Evolutionary conservation across 2,888 invertebrate species (phyloP).

Genomic region (Apamea epomidion): DNA sequence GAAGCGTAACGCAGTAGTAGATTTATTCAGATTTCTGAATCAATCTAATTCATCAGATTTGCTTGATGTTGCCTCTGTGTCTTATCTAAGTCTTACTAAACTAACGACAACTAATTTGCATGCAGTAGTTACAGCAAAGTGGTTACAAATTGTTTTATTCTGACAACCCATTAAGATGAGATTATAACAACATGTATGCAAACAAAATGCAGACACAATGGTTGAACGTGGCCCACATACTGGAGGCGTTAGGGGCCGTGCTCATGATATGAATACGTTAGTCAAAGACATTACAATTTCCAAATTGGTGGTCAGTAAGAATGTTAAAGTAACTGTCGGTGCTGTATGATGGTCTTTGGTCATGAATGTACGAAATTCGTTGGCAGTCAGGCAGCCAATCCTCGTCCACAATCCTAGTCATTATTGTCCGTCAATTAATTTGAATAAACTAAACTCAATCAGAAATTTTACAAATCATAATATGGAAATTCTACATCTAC

Average conservation of each 20-base stretch:
- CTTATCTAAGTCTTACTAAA: conserved; percentile 1
- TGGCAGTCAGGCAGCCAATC: not conserved
- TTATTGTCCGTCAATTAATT: not conserved
- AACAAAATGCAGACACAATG: conserved; percentile 55
- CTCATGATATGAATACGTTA: conserved; percentile 49
- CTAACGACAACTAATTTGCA: conserved; percentile 15
- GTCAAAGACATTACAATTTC: not conserved
- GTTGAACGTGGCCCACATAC: conserved; percentile 59
- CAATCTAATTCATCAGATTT: not conserved
- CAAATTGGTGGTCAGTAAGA: not conserved
- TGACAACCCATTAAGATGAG: conserved; percentile 54
- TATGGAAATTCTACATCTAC: not conserved
- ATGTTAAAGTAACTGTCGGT: not conserved
- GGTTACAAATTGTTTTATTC: conserved; percentile 58
- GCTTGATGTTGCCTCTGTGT: not conserved
- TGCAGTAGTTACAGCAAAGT: conserved; percentile 33
- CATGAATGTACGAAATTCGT: not conserved
- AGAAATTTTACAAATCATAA: not conserved
- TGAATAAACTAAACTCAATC: no score
- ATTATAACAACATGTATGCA: conserved; percentile 60
- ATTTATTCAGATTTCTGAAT: not conserved
- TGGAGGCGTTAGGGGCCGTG: conserved; percentile 43
- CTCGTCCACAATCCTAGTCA: not conserved
- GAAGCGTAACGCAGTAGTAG: no score
- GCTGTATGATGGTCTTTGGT: no score